phyloP scores from a whole-genome alignment of 2,113 vertebrate genomes.

The Misgurnus anguillicaudatus region DNA sequence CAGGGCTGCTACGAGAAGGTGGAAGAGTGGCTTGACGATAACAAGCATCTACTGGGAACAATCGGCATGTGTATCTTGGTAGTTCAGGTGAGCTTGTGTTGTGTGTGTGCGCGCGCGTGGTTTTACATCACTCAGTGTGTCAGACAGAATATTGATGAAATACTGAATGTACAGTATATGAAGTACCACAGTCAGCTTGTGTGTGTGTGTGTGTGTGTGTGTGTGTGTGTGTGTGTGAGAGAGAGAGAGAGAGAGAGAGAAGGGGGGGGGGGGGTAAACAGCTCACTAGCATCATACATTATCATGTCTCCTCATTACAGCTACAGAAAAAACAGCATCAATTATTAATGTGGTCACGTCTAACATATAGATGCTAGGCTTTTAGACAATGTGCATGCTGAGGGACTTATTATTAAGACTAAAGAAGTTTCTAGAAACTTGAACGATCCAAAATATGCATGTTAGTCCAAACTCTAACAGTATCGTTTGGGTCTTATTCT shows the following conservation, averaged over 20 bases:
- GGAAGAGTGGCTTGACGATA: constrained; percentile 91
- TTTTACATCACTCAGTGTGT: constrained; percentile 5
- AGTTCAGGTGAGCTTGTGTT: constrained; percentile 82
- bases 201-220: too few species aligned
- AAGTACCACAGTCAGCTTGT: background rate
- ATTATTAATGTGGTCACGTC: background rate
- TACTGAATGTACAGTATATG: constrained; percentile 3
- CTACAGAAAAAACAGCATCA: background rate
- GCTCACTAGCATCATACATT: too few species aligned
- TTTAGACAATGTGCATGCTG: background rate
- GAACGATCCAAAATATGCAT: too few species aligned
- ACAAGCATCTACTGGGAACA: constrained; percentile 90
- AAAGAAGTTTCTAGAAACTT: background rate
- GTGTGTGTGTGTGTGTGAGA: background rate
- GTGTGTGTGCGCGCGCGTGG: constrained; percentile 38
- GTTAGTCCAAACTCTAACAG: too few species aligned
- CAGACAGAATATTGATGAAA: background rate
- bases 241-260: background rate
- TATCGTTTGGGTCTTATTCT: too few species aligned
- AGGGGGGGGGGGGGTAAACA: background rate
- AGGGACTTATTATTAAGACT: background rate
- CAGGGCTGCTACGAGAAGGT: constrained; percentile 96
- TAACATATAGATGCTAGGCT: background rate
- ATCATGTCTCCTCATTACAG: too few species aligned
- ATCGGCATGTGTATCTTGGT: constrained; percentile 92